Evolutionary conservation across 2,888 invertebrate species (phyloP).

Genomic region (Baronia brevicornis): DNA sequence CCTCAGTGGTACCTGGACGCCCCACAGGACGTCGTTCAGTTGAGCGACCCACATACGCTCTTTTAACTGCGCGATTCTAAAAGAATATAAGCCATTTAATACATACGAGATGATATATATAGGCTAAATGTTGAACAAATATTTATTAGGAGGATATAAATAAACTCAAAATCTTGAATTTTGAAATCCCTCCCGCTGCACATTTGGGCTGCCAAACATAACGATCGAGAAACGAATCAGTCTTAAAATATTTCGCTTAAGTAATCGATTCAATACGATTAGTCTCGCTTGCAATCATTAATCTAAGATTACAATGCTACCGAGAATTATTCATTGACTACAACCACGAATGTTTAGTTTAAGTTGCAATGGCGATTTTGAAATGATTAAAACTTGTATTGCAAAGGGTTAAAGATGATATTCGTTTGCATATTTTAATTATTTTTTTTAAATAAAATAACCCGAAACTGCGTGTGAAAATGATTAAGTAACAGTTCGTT

Average conservation of each 20-base stretch:
- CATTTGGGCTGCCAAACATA: too few relatives aligned
- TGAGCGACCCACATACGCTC: too few relatives aligned
- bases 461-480: conserved; percentile 54
- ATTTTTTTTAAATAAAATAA: conserved; percentile 20
- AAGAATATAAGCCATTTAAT: too few relatives aligned
- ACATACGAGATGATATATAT: too few relatives aligned
- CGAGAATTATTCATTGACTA: conserved; percentile 22
- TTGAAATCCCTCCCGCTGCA: too few relatives aligned
- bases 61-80: too few relatives aligned
- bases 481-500: conserved; percentile 46
- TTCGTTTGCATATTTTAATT: conserved; percentile 5
- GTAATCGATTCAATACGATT: conserved; percentile 24
- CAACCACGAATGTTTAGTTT: conserved; percentile 28
- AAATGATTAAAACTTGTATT: conserved; percentile 17
- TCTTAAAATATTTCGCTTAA: conserved; percentile 19
- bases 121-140: too few relatives aligned
- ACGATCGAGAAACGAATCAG: conserved; percentile 20
- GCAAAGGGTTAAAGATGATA: conserved; percentile 14
- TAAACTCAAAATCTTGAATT: too few relatives aligned
- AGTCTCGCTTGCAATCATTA: conserved; percentile 20
- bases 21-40: too few relatives aligned
- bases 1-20: too few relatives aligned
- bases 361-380: conserved; percentile 11
- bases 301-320: conserved; percentile 24
- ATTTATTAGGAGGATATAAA: too few relatives aligned